These are phyloP conservation scores for Leuctra nigra DNA, from an alignment of 2,888 invertebrate species.

Conservation along the genomic window DNA sequence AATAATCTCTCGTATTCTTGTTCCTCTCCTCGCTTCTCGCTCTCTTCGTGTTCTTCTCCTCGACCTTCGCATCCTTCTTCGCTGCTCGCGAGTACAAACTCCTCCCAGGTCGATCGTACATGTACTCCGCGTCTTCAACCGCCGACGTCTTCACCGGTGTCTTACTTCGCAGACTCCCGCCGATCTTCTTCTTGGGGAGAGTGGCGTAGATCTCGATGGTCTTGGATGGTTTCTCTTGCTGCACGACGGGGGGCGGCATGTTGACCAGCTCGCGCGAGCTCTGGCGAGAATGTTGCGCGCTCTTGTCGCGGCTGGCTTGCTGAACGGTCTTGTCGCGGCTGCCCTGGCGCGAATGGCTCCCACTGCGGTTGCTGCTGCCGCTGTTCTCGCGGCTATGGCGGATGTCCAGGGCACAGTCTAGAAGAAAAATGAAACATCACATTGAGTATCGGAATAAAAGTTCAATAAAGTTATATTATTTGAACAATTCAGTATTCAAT, in stretches of 20 bases:
- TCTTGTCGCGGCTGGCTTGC: constrained; percentile 43
- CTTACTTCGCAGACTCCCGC: constrained; percentile 30
- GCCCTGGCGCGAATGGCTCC: constrained; percentile 62
- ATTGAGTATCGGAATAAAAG: no score
- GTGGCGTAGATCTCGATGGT: constrained; percentile 89
- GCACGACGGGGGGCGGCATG: constrained; percentile 33
- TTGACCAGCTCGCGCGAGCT: constrained; percentile 52
- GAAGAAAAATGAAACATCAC: no score
- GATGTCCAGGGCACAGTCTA: constrained; percentile 51
- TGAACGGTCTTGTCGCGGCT: constrained; percentile 55
- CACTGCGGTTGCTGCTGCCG: constrained; percentile 48
- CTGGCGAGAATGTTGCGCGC: constrained; percentile 50
- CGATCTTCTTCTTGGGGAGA: constrained; percentile 76
- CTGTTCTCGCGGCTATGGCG: constrained; percentile 69
- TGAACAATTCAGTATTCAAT: no score
- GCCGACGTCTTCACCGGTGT: constrained; percentile 18
- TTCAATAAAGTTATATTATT: no score
- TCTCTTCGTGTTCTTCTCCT: constrained; percentile 59
- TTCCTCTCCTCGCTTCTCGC: constrained; percentile 82
- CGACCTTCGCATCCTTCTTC: constrained; percentile 56
- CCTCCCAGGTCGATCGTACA: constrained; percentile 55
- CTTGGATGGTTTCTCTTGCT: constrained; percentile 24
- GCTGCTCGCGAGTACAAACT: constrained; percentile 9
- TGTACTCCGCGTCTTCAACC: constrained; percentile 65
- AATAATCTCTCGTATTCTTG: constrained; percentile 64